phyloP scores from a whole-genome alignment of 2,797 vertebrate genomes.

The Numenius phaeopus region DNA sequence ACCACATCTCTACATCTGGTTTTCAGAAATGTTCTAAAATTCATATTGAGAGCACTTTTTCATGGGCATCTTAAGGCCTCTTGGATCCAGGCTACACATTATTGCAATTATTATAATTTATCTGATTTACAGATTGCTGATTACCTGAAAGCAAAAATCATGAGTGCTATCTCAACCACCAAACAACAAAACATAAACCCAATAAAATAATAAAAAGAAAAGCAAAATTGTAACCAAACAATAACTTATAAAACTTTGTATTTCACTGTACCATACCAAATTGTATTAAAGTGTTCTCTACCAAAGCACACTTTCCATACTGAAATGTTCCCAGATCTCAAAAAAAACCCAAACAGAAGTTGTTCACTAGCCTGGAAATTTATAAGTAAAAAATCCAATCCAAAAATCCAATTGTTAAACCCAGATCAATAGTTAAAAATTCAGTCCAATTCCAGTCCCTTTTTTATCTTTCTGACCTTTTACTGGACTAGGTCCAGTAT shows the following conservation, averaged over 20 bases:
- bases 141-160: not conserved
- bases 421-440: not conserved
- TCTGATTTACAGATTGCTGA: not conserved
- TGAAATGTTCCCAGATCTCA: not conserved
- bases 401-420: not conserved
- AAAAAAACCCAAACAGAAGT: not conserved
- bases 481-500: not conserved
- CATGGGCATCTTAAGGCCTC: not conserved
- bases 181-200: not conserved
- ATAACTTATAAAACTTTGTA: not conserved
- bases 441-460: not conserved
- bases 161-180: not conserved
- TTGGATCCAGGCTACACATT: not conserved
- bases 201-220: not conserved
- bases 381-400: not conserved
- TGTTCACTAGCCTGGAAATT: not conserved
- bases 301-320: not conserved
- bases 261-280: not conserved
- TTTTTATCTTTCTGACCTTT: not conserved
- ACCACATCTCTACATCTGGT: not conserved
- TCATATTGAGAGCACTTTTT: not conserved
- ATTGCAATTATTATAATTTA: not conserved
- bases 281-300: not conserved
- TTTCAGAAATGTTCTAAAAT: not conserved
- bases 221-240: not conserved